Evolutionary conservation across 2,888 invertebrate genomes (phyloP).

Genomic region (Peribatodes rhomboidaria): DNA sequence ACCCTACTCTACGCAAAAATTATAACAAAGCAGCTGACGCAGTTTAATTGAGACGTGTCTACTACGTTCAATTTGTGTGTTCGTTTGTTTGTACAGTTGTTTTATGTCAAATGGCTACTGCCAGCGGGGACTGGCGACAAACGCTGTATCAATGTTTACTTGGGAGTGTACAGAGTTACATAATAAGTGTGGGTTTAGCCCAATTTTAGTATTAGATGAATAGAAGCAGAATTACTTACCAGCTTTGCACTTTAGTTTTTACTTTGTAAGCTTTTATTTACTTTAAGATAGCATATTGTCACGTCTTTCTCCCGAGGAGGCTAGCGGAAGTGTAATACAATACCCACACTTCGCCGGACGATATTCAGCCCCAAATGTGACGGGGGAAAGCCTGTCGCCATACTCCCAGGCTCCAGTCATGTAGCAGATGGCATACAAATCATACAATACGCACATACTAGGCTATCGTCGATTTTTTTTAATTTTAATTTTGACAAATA

Average conservation of each 20-base stretch:
- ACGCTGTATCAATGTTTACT: slow-evolving; percentile 31
- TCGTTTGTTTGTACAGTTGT: slow-evolving; percentile 34
- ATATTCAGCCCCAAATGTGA: no score
- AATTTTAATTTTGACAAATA: no score
- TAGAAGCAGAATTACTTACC: background rate
- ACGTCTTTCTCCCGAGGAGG: no score
- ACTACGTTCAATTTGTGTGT: slow-evolving; percentile 31
- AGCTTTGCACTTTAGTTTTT: background rate
- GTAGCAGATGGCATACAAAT: no score
- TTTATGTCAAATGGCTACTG: slow-evolving; percentile 35
- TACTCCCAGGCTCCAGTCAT: no score
- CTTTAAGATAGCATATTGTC: no score
- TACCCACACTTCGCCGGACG: no score
- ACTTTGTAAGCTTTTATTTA: no score
- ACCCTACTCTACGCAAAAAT: slow-evolving; percentile 25
- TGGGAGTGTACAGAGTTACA: slow-evolving; percentile 22
- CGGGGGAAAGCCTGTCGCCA: no score
- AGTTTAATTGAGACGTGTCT: slow-evolving; percentile 37
- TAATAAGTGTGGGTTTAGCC: slow-evolving; percentile 33
- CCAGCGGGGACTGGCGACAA: slow-evolving; percentile 28
- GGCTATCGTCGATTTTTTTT: no score
- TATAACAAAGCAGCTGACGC: slow-evolving; percentile 22
- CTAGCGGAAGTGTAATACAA: no score
- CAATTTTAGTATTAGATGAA: slow-evolving; percentile 19
- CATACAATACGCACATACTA: no score